phyloP scores from a whole-genome alignment of 2,797 vertebrate species.

The Urocyon cinereoargenteus region DNA sequence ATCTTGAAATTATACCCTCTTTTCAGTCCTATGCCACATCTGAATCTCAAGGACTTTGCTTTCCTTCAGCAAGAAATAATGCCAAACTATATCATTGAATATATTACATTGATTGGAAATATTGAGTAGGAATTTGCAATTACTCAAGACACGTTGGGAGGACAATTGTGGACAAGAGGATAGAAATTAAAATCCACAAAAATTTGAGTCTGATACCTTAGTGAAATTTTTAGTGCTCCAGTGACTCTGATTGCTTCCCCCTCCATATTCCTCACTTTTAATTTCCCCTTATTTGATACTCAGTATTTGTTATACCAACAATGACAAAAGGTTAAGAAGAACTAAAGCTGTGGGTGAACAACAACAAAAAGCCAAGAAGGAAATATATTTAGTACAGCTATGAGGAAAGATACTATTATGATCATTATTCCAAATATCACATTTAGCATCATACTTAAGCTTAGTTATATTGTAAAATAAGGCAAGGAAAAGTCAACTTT shows the following conservation, averaged over 20 bases:
- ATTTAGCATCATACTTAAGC: neutral
- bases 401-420: neutral
- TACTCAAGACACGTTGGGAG: neutral
- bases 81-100: neutral
- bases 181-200: neutral
- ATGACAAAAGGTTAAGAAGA: neutral
- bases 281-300: neutral
- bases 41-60: neutral
- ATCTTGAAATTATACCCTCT: neutral
- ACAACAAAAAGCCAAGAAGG: neutral
- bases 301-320: neutral
- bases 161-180: neutral
- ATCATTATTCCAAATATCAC: neutral
- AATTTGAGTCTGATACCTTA: neutral
- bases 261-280: neutral
- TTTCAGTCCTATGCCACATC: neutral
- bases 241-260: neutral
- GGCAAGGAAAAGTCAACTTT: neutral
- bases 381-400: neutral
- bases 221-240: neutral
- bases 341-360: neutral
- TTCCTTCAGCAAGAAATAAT: neutral
- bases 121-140: neutral
- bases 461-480: neutral
- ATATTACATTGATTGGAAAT: neutral